Evolutionary conservation across 2,113 vertebrate genomes (phyloP).

Genomic region (Asarcornis scutulata): DNA sequence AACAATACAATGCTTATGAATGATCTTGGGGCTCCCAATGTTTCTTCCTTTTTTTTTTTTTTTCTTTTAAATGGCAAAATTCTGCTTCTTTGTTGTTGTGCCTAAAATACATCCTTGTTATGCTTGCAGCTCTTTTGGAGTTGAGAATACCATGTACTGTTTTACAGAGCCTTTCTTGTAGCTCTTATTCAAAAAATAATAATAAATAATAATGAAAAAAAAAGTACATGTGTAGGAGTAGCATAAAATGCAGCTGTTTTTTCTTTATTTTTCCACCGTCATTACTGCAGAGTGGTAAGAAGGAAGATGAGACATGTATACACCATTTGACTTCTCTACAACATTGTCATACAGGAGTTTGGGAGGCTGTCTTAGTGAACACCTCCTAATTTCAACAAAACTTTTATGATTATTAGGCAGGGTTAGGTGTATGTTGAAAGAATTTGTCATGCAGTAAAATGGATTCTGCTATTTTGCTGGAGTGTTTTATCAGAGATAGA

Average conservation of each 20-base stretch:
- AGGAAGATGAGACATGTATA: neutral
- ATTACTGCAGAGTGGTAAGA: neutral
- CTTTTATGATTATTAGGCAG: neutral
- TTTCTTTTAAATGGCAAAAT: neutral
- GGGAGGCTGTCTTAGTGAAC: neutral
- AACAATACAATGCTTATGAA: neutral
- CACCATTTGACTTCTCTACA: neutral
- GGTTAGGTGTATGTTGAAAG: neutral
- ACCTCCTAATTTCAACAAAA: neutral
- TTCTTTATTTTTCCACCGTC: neutral
- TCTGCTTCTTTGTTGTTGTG: neutral
- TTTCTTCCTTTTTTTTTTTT: neutral
- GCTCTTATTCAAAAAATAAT: neutral
- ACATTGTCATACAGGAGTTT: neutral
- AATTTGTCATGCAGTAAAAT: neutral
- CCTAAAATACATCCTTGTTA: constrained; percentile 4
- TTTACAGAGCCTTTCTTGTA: neutral
- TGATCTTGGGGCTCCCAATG: neutral
- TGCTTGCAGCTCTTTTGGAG: neutral
- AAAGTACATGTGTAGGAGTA: neutral
- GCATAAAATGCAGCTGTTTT: constrained; percentile 17
- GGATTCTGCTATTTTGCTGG: neutral
- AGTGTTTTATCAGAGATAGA: neutral
- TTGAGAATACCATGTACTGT: constrained; percentile 1
- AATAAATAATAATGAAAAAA: too few relatives aligned